Evolutionary conservation across 2,797 vertebrate species (phyloP), one percentile per base, ranked within the genome.

Genomic region (Geotrypetes seraphini): DNA sequence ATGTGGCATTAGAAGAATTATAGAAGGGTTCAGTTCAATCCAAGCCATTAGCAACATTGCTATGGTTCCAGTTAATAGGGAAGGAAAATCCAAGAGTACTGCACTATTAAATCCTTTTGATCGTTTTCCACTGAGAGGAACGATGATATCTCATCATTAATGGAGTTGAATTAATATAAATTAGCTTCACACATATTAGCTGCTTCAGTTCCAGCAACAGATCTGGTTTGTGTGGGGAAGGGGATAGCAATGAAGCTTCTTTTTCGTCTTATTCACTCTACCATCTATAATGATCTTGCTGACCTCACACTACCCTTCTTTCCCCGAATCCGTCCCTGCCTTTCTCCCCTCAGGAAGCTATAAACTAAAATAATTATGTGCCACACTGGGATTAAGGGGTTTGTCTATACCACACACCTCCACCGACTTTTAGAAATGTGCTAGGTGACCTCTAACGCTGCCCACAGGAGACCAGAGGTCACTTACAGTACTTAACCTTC

Each of bases 131-230:
- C 47, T 58, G 44, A 55, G 31, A 57, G 55, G 51, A 60, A 51
- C 71, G 50, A 65, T 41, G 25, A 76, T 79, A 73, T 69, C 67
- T 76, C 75, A 72, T 76, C 66, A 69, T 79, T 73, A 81, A 79
- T 75, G 67, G 66, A 49, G 60, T 67, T 82, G 67, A 76, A 81
- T 81, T 79, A 79, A 79, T 76, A 77, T 74, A 74, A 83, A 79
- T 79, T 78, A 71, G 63, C 36, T 3, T 2, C 66, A 39, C 53
- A 25, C 39, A 45, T 64, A 60, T 54, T 34, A 1, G 3, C 46
- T 1, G 43, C 47, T 71, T 60, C 63, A 41, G 33, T 43, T 64
- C 66, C 63, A 64, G 60, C 63, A 62, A 63, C 71, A 63, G 60
- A 53, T 25, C 33, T 57, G 57, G 53, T 57, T 57, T 70, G 56